These are phyloP conservation scores for Thalpophila matura DNA, from an alignment of 2,888 invertebrate genomes.

Conservation along the genomic window DNA sequence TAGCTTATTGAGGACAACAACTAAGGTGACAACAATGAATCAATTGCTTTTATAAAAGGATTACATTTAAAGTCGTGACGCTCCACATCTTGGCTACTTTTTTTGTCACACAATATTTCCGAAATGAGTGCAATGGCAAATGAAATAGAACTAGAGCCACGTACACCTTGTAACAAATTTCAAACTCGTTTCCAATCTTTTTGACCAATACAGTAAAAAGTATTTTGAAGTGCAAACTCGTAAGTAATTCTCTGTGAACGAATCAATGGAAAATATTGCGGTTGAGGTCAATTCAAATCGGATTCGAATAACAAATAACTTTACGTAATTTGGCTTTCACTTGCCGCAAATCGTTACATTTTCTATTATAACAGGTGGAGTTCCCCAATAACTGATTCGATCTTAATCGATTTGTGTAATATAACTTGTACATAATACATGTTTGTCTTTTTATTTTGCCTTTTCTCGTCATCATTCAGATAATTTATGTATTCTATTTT, in stretches of 20 bases:
- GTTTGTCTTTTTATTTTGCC: background rate
- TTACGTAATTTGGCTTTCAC: slow-evolving; percentile 81
- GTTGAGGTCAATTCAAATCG: slow-evolving; percentile 66
- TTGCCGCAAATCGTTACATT: slow-evolving; percentile 67
- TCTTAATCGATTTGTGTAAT: slow-evolving; percentile 32
- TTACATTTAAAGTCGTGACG: slow-evolving; percentile 51
- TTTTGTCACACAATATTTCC: slow-evolving; percentile 42
- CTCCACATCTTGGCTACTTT: slow-evolving; percentile 33
- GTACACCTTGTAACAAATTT: slow-evolving; percentile 31
- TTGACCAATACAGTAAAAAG: slow-evolving; percentile 26
- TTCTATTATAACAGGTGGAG: slow-evolving; percentile 47
- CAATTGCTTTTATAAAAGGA: slow-evolving; percentile 34
- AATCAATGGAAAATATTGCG: slow-evolving; percentile 65
- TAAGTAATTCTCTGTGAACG: slow-evolving; percentile 46
- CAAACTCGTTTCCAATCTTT: slow-evolving; percentile 18
- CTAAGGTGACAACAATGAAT: slow-evolving; percentile 40
- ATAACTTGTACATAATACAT: slow-evolving; percentile 25
- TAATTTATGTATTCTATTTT: background rate
- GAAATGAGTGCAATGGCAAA: slow-evolving; percentile 40
- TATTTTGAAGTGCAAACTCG: slow-evolving; percentile 45
- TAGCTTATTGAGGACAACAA: slow-evolving; percentile 30
- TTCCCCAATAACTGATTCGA: slow-evolving; percentile 7
- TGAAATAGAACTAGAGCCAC: slow-evolving; percentile 46
- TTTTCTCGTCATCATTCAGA: background rate
- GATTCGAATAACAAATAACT: slow-evolving; percentile 66